phyloP scores from a whole-genome alignment of 1,140 invertebrate genomes.

The Camponotus pennsylvanicus region DNA sequence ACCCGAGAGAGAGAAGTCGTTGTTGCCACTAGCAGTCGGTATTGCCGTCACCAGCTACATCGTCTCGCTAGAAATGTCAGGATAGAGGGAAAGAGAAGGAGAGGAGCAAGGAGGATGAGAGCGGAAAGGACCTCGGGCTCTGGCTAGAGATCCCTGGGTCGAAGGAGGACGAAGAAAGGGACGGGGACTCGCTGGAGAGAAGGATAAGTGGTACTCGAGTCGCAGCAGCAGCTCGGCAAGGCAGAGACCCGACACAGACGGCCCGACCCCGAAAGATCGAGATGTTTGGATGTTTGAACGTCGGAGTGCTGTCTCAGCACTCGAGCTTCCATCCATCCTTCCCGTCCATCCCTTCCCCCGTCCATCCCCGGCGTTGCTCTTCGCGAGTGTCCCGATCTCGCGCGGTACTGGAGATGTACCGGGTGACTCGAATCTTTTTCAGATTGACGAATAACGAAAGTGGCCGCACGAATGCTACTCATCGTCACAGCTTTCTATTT shows the following conservation, averaged over 20 bases:
- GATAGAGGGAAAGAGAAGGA: constrained; percentile 48
- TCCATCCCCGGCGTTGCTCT: constrained; percentile 34
- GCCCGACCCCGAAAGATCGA: constrained; percentile 81
- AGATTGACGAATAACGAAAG: constrained; percentile 22
- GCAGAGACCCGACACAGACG: constrained; percentile 81
- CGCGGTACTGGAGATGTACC: constrained; percentile 62
- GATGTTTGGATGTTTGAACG: constrained; percentile 86
- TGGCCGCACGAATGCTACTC: constrained; percentile 47
- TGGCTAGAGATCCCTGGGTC: constrained; percentile 52
- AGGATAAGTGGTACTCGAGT: constrained; percentile 83
- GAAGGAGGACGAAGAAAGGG: constrained; percentile 65
- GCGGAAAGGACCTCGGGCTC: constrained; percentile 56
- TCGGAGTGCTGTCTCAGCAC: constrained; percentile 84
- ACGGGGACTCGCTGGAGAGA: constrained; percentile 55
- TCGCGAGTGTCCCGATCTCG: constrained; percentile 67
- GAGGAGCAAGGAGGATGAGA: constrained; percentile 37
- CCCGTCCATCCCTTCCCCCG: constrained; percentile 35
- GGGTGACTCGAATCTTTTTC: constrained; percentile 65
- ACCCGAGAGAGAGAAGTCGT: constrained; percentile 43
- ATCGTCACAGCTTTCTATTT: background rate
- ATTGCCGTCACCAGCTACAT: constrained; percentile 69
- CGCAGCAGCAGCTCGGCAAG: constrained; percentile 35
- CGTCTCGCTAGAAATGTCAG: constrained; percentile 63
- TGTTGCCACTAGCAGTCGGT: constrained; percentile 61
- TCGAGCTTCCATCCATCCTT: constrained; percentile 71